Base-by-base conservation (phyloP, 2,797 vertebrate species). In the Anabacerthia variegaticeps region DNA sequence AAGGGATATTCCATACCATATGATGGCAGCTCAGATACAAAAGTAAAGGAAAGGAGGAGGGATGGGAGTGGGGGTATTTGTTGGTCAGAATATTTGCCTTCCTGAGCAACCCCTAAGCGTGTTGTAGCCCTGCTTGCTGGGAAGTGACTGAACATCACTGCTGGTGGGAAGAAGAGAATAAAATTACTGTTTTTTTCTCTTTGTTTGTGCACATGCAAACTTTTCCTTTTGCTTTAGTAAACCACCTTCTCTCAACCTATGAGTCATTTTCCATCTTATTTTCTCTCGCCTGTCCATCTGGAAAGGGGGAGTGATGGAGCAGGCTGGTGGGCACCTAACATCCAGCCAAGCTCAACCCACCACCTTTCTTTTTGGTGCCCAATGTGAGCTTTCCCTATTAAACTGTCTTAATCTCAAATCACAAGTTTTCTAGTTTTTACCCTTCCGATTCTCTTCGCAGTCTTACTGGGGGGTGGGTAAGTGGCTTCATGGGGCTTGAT, bases 31-130 rank as follows among this genome's bases (percentile, higher is more conserved):
- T 44, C 37, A 58, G 28, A 22, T 51, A 11, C 16, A 58, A 71
- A 76, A 71, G 36, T 20, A 10, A 44, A 77, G 24, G 21, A 63
- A 44, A 39, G 4, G 10, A 44, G 28, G 17, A 71, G 12, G 32
- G 69, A 56, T 24, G 44, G 44, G 44, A 44, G 44, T 21, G 19
- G 43, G 26, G 6, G 2, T 14, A 56, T 63, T 51, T 49, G 4
- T 51, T 30, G 30, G 26, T 51, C n/a, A 37, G 7, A 30, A 6
- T 41, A 5, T 58, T 71, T 58, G 28, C 2, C 23, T 71, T 56
- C 37, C 43, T 73, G 20, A 65, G 65, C 17, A 58, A 10, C 11
- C 4, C 12, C 43, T 69, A 13, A 0, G 1, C 0, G 1, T 67
- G 19, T 49, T 48, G 36, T 49, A 27, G 22, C 55, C 19, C 15